phyloP scores from a whole-genome alignment of 1,140 invertebrate genomes.

The Mylabris phalerata region DNA sequence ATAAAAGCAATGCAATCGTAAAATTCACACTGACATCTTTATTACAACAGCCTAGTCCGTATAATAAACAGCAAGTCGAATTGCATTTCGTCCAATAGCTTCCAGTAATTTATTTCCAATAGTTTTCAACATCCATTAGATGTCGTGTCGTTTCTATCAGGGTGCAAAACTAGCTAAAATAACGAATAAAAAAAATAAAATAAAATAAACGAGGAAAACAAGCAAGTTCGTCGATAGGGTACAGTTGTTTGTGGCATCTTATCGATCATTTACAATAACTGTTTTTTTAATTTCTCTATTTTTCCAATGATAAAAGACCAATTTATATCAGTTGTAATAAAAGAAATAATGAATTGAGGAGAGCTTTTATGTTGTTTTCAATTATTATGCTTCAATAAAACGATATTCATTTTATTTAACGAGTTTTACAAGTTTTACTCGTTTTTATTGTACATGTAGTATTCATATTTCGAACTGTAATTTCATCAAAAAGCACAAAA shows the following conservation, averaged over 20 bases:
- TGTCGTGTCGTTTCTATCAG: neutral
- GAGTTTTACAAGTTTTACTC: neutral
- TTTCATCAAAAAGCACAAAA: neutral
- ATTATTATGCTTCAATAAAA: neutral
- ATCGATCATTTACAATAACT: too few relatives aligned
- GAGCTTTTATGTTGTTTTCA: neutral
- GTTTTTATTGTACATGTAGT: conserved; percentile 8
- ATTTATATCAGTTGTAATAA: neutral
- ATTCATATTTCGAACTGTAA: conserved; percentile 12
- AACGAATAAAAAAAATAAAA: neutral
- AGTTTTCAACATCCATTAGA: neutral
- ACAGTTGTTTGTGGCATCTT: too few relatives aligned
- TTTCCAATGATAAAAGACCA: too few relatives aligned
- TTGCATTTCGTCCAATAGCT: conserved; percentile 9
- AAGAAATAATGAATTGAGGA: neutral
- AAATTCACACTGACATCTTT: conserved; percentile 4
- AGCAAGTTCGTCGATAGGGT: neutral
- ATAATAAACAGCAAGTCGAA: conserved; percentile 8
- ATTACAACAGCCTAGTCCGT: conserved; percentile 4
- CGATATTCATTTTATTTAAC: neutral
- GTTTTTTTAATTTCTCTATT: neutral
- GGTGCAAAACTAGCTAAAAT: neutral
- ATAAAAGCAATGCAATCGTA: neutral
- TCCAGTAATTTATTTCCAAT: conserved; percentile 1
- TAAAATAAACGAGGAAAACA: neutral